These are phyloP conservation scores for Zaprionus lineosus DNA, from an alignment of 2,888 invertebrate genomes.

Conservation along the genomic window DNA sequence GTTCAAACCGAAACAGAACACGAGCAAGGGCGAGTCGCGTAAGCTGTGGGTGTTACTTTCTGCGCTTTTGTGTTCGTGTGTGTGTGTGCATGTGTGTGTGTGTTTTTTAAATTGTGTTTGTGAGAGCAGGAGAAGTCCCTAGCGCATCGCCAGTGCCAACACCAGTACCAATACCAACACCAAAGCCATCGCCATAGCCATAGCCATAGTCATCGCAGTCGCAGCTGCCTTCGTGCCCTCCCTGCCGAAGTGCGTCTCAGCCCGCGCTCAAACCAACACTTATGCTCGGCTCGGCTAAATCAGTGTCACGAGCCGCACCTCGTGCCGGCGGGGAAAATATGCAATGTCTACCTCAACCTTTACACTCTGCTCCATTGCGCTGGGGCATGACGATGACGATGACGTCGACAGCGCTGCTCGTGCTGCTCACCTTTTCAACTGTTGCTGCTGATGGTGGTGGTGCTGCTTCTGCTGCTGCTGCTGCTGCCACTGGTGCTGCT, in stretches of 20 bases:
- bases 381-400: slow-evolving; percentile 65
- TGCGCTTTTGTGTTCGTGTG: slow-evolving; percentile 20
- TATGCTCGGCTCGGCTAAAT: slow-evolving; percentile 52
- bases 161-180: too few relatives aligned
- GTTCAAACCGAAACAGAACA: slow-evolving; percentile 43
- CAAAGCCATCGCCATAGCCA: too few relatives aligned
- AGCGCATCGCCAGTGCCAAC: slow-evolving; percentile 39
- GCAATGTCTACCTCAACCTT: slow-evolving; percentile 25
- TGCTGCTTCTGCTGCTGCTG: background rate
- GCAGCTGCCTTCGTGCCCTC: background rate
- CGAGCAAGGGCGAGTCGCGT: slow-evolving; percentile 51
- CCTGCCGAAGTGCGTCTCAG: too few relatives aligned
- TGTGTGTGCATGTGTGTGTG: slow-evolving; percentile 23
- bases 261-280: too few relatives aligned
- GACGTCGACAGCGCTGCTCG: slow-evolving; percentile 32
- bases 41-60: slow-evolving; percentile 29
- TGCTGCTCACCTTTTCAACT: slow-evolving; percentile 62
- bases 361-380: slow-evolving; percentile 30
- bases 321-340: slow-evolving; percentile 62
- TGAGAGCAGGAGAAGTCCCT: slow-evolving; percentile 38
- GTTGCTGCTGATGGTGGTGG: slow-evolving; percentile 31
- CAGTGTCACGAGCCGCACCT: slow-evolving; percentile 70
- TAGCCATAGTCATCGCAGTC: too few relatives aligned
- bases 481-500: slow-evolving; percentile 52
- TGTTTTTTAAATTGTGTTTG: slow-evolving; percentile 21